Evolutionary conservation across 2,888 invertebrate species (phyloP).

Genomic region (Celastrina argiolus): DNA sequence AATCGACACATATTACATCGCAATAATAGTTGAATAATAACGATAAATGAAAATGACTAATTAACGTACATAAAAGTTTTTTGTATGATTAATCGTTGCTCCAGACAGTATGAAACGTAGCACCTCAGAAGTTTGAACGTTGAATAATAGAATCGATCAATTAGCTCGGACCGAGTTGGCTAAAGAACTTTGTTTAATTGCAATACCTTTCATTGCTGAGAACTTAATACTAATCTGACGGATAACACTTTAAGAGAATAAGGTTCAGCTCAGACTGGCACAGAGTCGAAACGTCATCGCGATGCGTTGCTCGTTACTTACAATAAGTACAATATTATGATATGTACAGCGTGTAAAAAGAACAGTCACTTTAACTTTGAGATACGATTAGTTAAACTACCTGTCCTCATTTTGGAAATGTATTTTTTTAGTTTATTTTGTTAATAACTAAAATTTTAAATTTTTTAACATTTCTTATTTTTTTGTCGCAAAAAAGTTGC

Average conservation of each 20-base stretch:
- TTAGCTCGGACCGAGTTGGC: slow-evolving; percentile 50
- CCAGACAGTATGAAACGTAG: slow-evolving; percentile 32
- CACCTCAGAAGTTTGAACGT: slow-evolving; percentile 42
- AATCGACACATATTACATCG: background rate
- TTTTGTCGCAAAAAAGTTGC: too few relatives aligned
- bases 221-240: slow-evolving; percentile 23
- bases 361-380: too few relatives aligned
- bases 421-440: too few relatives aligned
- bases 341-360: too few relatives aligned
- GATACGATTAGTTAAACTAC: too few relatives aligned
- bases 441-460: too few relatives aligned
- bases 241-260: slow-evolving; percentile 21
- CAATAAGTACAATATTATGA: too few relatives aligned
- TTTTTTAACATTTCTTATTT: too few relatives aligned
- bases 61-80: background rate
- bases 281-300: too few relatives aligned
- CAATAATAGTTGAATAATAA: background rate
- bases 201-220: slow-evolving; percentile 23
- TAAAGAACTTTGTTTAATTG: slow-evolving; percentile 32
- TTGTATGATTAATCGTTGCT: slow-evolving; percentile 23
- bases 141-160: slow-evolving; percentile 68
- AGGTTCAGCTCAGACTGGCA: background rate
- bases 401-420: too few relatives aligned
- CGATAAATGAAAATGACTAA: background rate
- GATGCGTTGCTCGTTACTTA: too few relatives aligned